A percentile compares a stretch with the other conserved stretches of the same genome.
These are phyloP conservation scores for Rana temporaria DNA, from an alignment of 2,113 vertebrate genomes.

Conservation along the genomic window DNA sequence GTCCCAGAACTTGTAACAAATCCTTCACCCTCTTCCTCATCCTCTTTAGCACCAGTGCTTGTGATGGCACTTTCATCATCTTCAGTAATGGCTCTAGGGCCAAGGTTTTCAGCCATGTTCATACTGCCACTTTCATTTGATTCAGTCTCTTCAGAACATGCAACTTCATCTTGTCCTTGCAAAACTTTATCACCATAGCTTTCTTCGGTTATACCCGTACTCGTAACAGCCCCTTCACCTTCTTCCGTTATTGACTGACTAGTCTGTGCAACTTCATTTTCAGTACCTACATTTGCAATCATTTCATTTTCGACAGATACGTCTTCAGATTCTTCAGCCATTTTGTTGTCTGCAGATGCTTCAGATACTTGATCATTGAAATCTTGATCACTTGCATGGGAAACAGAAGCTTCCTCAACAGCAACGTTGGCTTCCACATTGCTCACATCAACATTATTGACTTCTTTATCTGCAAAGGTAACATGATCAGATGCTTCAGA, in stretches of 20 bases:
- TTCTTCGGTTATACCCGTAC: constrained; percentile 79
- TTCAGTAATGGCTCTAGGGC: constrained; percentile 63
- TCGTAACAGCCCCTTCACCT: constrained; percentile 77
- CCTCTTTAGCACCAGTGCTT: constrained; percentile 80
- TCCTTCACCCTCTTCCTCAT: constrained; percentile 78
- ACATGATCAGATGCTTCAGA: constrained; percentile 60
- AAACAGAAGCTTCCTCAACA: constrained; percentile 71
- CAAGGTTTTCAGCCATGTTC: constrained; percentile 2
- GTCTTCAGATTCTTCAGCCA: constrained; percentile 63
- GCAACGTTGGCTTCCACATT: neutral
- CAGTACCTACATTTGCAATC: constrained; percentile 42
- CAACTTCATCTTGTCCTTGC: constrained; percentile 64
- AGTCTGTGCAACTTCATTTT: constrained; percentile 63
- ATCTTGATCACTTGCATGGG: constrained; percentile 70
- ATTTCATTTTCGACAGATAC: constrained; percentile 40
- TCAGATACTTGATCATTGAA: constrained; percentile 62
- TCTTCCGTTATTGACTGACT: constrained; percentile 60
- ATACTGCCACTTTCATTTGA: constrained; percentile 65
- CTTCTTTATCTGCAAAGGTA: constrained; percentile 47
- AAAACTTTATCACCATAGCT: constrained; percentile 54
- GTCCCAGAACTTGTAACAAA: constrained; percentile 78
- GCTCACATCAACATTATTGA: constrained; percentile 51
- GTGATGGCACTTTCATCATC: constrained; percentile 79
- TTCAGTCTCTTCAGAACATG: constrained; percentile 66
- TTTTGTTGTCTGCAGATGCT: constrained; percentile 63